Percentiles rank a stretch among this genome's conserved stretches.
phyloP scores from a whole-genome alignment of 2,888 invertebrate genomes.

The Hyalella azteca region DNA sequence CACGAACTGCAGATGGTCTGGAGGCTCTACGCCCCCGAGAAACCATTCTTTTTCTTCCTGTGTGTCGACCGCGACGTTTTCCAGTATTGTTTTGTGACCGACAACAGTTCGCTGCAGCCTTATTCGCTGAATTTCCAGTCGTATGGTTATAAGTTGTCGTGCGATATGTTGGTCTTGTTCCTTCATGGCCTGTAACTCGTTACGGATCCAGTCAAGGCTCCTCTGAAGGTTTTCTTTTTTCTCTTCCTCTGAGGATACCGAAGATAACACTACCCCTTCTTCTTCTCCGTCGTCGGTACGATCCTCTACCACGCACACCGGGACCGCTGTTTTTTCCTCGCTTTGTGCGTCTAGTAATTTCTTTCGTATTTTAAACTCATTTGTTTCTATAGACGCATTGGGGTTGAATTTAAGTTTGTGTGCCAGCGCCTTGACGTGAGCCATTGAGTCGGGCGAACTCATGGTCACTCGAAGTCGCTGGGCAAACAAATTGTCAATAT shows the following conservation, averaged over 20 bases:
- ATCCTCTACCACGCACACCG: neutral
- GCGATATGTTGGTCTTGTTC: slow-evolving; percentile 53
- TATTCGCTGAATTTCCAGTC: slow-evolving; percentile 50
- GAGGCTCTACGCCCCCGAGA: neutral
- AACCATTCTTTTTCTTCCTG: slow-evolving; percentile 42
- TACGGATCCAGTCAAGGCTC: slow-evolving; percentile 3
- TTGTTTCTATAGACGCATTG: neutral
- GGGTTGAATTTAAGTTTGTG: slow-evolving; percentile 16
- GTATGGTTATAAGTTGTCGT: slow-evolving; percentile 48
- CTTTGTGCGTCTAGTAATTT: neutral
- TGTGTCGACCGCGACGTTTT: slow-evolving; percentile 49
- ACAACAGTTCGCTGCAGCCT: slow-evolving; percentile 44
- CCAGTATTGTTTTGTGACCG: slow-evolving; percentile 45
- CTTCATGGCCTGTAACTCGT: slow-evolving; percentile 39
- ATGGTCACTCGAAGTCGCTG: neutral
- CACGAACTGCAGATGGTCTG: neutral
- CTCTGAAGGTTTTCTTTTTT: neutral
- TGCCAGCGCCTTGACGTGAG: neutral
- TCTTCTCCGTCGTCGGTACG: neutral
- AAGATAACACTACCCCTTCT: neutral
- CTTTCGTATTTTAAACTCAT: neutral
- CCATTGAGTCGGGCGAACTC: neutral
- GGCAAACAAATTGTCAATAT: slow-evolving; percentile 51
- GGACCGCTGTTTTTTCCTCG: neutral
- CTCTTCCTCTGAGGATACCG: neutral